These are phyloP conservation scores for Andrena fulva DNA, from an alignment of 2,888 invertebrate genomes.

Conservation along the genomic window DNA sequence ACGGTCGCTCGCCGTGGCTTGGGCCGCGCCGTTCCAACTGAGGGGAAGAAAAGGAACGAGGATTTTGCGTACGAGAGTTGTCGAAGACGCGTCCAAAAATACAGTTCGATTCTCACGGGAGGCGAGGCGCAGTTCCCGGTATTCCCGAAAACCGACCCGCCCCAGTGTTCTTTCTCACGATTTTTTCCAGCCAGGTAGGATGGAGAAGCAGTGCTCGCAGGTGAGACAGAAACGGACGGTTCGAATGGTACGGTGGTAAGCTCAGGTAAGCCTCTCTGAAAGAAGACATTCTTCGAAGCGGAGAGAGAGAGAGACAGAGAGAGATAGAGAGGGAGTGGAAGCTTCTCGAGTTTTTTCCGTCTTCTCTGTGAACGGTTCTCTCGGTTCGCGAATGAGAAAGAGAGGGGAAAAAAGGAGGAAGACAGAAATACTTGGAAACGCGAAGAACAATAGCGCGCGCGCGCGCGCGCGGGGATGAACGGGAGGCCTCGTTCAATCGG, in stretches of 20 bases:
- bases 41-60: not conserved
- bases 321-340: not conserved
- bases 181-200: conserved; percentile 63
- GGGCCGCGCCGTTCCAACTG: too few species aligned
- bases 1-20: too few species aligned
- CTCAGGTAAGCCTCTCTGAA: conserved; percentile 42
- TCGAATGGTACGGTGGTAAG: conserved; percentile 4
- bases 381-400: conserved; percentile 5
- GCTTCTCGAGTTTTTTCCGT: conserved; percentile 32
- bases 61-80: not conserved
- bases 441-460: conserved; percentile 40
- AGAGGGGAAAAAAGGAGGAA: not conserved
- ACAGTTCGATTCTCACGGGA: conserved; percentile 13
- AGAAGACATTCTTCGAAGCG: conserved; percentile 10
- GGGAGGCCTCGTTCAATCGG: conserved; percentile 31
- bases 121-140: conserved; percentile 6
- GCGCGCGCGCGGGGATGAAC: conserved; percentile 21
- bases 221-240: conserved; percentile 64
- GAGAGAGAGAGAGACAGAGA: not conserved
- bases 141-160: conserved; percentile 23
- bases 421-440: conserved; percentile 41
- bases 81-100: not conserved
- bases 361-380: conserved; percentile 10
- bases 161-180: conserved; percentile 42
- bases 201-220: conserved; percentile 55